Percentiles rank a stretch among this genome's conserved stretches.
These are phyloP conservation scores for Meda fulgida DNA, from an alignment of 2,797 vertebrate species.

Conservation along the genomic window DNA sequence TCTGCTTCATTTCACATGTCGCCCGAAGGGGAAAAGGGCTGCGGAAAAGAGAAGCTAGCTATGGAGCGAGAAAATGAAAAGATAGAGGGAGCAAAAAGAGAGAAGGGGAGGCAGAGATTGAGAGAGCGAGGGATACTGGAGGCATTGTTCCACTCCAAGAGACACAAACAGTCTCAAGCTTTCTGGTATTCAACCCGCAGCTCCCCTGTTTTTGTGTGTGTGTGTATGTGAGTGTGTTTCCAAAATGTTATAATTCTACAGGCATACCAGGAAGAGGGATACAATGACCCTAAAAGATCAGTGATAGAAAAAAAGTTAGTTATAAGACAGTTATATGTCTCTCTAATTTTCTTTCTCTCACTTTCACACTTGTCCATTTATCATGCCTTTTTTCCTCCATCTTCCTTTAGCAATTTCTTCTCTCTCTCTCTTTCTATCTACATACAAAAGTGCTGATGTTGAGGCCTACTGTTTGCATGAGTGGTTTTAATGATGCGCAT, in stretches of 20 bases:
- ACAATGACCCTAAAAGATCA: slow-evolving; percentile 38
- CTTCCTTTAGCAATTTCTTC: slow-evolving; percentile 10
- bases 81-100: slow-evolving; percentile 36
- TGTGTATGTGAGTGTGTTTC: slow-evolving; percentile 32
- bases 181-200: slow-evolving; percentile 48
- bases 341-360: not conserved
- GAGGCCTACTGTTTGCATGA: slow-evolving; percentile 29
- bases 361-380: not conserved
- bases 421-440: not conserved
- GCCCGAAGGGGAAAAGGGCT: slow-evolving; percentile 43
- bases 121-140: slow-evolving; percentile 38
- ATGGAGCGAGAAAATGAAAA: slow-evolving; percentile 30
- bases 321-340: not conserved
- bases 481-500: slow-evolving; percentile 29
- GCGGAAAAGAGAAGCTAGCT: slow-evolving; percentile 31
- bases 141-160: slow-evolving; percentile 54
- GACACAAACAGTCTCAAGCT: slow-evolving; percentile 54
- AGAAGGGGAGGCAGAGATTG: slow-evolving; percentile 34
- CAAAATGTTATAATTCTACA: slow-evolving; percentile 46
- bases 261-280: slow-evolving; percentile 8
- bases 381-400: slow-evolving; percentile 3
- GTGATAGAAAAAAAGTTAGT: slow-evolving; percentile 38
- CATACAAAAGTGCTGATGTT: slow-evolving; percentile 8
- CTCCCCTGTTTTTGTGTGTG: slow-evolving; percentile 34
- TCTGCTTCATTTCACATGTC: slow-evolving; percentile 54